Conservation (phyloP, 1,140 invertebrate species). For the Caenorhabditis remanei region DNA sequence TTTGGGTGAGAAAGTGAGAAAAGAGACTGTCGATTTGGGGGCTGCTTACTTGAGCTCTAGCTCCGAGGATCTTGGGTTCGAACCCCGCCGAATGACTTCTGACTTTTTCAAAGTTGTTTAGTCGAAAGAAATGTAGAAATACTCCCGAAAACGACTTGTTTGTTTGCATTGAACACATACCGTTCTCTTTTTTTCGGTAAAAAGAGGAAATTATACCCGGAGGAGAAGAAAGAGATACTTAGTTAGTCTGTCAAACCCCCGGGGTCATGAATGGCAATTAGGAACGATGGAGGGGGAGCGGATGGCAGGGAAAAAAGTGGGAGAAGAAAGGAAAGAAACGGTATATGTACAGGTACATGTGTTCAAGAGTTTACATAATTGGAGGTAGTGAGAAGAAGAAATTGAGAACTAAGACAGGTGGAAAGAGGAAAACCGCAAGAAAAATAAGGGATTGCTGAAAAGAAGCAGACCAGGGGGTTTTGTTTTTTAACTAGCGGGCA, state of each 20-base stretch:
- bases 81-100: not conserved
- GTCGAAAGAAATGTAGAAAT: not conserved
- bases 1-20: not conserved
- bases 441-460: no score
- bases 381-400: no score
- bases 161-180: not conserved
- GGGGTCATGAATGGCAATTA: slow-evolving; percentile 52
- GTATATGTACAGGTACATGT: not conserved
- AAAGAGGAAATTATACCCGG: not conserved
- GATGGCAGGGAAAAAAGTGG: not conserved
- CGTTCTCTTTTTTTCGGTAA: not conserved
- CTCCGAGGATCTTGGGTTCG: no score
- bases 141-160: no score
- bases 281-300: not conserved
- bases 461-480: no score
- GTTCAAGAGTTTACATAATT: slow-evolving; percentile 12
- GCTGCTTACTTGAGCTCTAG: no score
- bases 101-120: not conserved
- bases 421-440: no score
- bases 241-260: not conserved
- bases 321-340: not conserved
- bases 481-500: no score
- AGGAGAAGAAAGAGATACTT: not conserved
- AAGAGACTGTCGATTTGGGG: no score
- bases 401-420: no score